Conservation (phyloP, 2,797 vertebrate species). For the Tenualosa thibaudeaui region DNA sequence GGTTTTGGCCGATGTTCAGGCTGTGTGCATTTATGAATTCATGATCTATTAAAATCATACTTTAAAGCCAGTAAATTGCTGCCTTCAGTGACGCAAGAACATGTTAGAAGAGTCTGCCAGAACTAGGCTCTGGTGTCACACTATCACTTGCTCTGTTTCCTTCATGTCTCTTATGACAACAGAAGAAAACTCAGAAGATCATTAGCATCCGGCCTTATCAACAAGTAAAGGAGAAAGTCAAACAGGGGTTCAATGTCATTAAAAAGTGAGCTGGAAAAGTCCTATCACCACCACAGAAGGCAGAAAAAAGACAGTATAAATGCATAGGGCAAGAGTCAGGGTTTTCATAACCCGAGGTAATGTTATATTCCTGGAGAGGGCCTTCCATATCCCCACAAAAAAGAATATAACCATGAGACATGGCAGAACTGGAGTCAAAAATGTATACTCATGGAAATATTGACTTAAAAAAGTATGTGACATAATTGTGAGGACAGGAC, state of each 20-base stretch:
- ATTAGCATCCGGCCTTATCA: not conserved
- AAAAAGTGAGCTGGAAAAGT: not conserved
- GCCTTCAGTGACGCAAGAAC: too few species aligned
- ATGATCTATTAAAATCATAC: too few species aligned
- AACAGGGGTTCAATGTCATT: not conserved
- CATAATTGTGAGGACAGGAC: not conserved
- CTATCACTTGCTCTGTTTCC: too few species aligned
- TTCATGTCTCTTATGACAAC: too few species aligned
- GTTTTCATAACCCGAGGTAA: not conserved
- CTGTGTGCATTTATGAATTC: not conserved
- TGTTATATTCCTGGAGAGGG: not conserved
- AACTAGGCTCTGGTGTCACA: too few species aligned
- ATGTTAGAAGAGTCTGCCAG: too few species aligned
- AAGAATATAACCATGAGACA: not conserved
- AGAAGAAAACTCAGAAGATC: not conserved
- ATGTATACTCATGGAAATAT: not conserved
- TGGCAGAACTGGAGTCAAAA: not conserved
- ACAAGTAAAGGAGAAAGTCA: not conserved
- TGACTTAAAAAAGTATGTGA: not conserved
- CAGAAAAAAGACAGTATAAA: not conserved
- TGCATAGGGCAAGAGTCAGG: not conserved
- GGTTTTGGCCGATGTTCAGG: conserved; percentile 24
- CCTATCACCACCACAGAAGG: not conserved
- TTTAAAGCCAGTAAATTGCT: too few species aligned
- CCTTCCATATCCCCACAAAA: not conserved